Conservation (phyloP, 2,888 invertebrate genomes). For the Rotaria sp. region DNA sequence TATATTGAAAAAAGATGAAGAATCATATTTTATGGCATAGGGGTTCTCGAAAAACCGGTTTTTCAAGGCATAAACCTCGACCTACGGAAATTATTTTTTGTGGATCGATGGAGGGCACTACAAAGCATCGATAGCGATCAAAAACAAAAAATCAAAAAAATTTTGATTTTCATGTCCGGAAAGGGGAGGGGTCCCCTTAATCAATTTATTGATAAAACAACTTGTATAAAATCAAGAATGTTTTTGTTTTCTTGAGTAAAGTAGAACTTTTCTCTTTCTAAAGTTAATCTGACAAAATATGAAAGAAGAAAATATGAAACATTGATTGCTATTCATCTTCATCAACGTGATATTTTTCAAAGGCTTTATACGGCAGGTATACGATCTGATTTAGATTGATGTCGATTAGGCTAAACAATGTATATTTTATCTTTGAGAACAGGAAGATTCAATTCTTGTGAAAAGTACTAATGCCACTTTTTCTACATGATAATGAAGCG, state of each 20-base stretch:
- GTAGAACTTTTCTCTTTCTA: constrained; percentile 53
- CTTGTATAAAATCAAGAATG: not conserved
- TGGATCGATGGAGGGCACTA: too few species aligned
- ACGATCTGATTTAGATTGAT: constrained; percentile 67
- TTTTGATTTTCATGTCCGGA: too few species aligned
- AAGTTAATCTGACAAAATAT: constrained; percentile 68
- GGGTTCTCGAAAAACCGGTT: too few species aligned
- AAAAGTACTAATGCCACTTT: constrained; percentile 76
- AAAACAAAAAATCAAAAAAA: too few species aligned
- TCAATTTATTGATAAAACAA: constrained; percentile 69
- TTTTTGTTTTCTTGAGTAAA: too few species aligned
- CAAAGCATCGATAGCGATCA: too few species aligned
- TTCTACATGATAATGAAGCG: constrained; percentile 78
- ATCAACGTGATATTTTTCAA: constrained; percentile 83
- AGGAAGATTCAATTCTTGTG: constrained; percentile 67
- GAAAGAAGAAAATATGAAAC: constrained; percentile 75
- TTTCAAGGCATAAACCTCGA: too few species aligned
- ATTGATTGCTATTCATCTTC: constrained; percentile 82
- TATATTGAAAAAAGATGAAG: too few species aligned
- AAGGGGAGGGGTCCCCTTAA: too few species aligned
- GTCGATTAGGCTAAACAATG: constrained; percentile 86
- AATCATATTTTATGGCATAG: too few species aligned
- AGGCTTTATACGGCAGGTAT: constrained; percentile 58
- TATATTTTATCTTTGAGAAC: constrained; percentile 73
- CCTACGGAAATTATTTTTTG: too few species aligned